phyloP scores from a whole-genome alignment of 2,113 vertebrate genomes.

The Onychostruthus taczanowskii region DNA sequence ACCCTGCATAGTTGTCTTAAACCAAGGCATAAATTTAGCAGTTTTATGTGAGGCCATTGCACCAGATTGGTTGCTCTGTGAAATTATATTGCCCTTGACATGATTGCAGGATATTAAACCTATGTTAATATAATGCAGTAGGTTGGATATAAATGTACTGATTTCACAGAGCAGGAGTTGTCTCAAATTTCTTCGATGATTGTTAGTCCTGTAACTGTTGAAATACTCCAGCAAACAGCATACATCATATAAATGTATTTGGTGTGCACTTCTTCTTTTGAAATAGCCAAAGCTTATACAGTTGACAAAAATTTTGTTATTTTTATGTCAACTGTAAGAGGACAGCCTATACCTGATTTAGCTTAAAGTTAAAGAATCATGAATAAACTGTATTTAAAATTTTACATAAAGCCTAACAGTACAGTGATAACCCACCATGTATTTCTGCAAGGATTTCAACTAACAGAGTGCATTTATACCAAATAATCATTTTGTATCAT shows the following conservation, averaged over 20 bases:
- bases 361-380: background rate
- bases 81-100: background rate
- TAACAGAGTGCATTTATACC: background rate
- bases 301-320: background rate
- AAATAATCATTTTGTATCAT: background rate
- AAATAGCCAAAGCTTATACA: background rate
- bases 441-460: background rate
- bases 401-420: background rate
- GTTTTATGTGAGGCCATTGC: background rate
- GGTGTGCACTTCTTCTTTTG: background rate
- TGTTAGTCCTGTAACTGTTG: background rate
- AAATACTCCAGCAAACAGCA: background rate
- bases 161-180: background rate
- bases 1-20: fast-evolving
- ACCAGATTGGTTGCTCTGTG: background rate
- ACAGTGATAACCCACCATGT: background rate
- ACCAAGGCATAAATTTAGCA: background rate
- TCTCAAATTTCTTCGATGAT: background rate
- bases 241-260: background rate
- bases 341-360: background rate
- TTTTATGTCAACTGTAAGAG: background rate
- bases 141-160: background rate
- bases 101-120: background rate
- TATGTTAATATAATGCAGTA: background rate
- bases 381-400: background rate